Evolutionary conservation across 2,888 invertebrate genomes (phyloP).

Genomic region (Nomada fucata): DNA sequence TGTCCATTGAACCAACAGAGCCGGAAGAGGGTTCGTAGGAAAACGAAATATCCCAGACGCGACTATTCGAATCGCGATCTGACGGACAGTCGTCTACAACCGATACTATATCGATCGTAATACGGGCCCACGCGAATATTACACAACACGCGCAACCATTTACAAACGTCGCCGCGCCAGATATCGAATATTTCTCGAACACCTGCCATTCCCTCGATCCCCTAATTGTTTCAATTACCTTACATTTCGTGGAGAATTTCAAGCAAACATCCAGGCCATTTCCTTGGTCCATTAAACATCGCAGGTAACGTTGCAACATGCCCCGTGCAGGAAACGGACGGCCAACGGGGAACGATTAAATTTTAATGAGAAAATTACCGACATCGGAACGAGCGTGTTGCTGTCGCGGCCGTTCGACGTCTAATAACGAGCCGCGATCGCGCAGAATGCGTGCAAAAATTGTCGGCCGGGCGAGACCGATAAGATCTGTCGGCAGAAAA

Average conservation of each 20-base stretch:
- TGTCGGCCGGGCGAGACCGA: background rate
- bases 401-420: constrained; percentile 23
- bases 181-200: background rate
- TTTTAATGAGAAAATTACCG: constrained; percentile 34
- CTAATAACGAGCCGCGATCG: constrained; percentile 30
- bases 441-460: constrained; percentile 36
- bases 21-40: no score
- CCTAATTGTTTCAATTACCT: constrained; percentile 21
- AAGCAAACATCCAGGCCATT: background rate
- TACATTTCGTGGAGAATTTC: background rate
- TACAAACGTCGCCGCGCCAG: background rate
- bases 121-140: no score
- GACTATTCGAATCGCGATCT: no score
- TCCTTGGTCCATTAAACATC: background rate
- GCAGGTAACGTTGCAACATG: background rate
- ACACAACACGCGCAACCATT: background rate
- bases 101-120: no score
- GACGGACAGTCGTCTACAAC: no score
- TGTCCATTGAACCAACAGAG: no score
- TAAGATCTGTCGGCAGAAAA: constrained; percentile 50
- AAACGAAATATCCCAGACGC: no score
- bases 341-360: constrained; percentile 8
- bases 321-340: constrained; percentile 7
- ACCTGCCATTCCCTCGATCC: constrained; percentile 2
- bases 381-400: constrained; percentile 13